A percentile compares a stretch with the other conserved stretches of the same genome.
These are phyloP conservation scores for Apotomis betuletana DNA, from an alignment of 2,888 invertebrate genomes.

Conservation along the genomic window DNA sequence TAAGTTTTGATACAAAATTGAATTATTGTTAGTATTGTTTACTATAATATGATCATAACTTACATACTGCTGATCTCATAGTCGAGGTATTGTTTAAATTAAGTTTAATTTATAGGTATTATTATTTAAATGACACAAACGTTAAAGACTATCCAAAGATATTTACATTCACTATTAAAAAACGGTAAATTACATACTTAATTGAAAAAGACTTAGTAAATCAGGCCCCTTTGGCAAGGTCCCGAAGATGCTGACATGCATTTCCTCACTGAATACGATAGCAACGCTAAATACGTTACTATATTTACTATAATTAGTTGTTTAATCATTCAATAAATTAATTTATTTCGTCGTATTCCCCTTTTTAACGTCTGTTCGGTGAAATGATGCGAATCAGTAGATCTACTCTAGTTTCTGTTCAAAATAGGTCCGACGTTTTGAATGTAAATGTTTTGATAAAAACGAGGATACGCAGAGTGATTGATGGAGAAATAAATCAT, in stretches of 20 bases:
- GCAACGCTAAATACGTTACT: no score
- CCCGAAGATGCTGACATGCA: no score
- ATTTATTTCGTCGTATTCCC: no score
- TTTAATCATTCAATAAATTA: no score
- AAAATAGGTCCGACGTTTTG: conserved; percentile 44
- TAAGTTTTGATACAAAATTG: no score
- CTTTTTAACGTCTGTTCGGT: neutral
- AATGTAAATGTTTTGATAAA: conserved; percentile 54
- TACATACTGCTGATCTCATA: neutral
- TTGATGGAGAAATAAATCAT: conserved; percentile 55
- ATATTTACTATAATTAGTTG: no score
- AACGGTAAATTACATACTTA: no score
- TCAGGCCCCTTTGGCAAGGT: no score
- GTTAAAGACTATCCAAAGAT: neutral
- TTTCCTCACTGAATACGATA: no score
- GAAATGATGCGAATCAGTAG: conserved; percentile 4
- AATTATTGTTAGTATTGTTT: conserved; percentile 1
- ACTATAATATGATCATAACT: conserved; percentile 10
- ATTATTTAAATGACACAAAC: conserved; percentile 17
- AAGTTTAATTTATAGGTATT: neutral
- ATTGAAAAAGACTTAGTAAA: no score
- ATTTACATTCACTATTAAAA: no score
- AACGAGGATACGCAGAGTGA: conserved; percentile 48
- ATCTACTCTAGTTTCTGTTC: conserved; percentile 2
- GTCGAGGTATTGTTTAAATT: conserved; percentile 3